These are phyloP conservation scores for Propithecus deckenii DNA, from an alignment of 2,797 vertebrate species.

Conservation along the genomic window DNA sequence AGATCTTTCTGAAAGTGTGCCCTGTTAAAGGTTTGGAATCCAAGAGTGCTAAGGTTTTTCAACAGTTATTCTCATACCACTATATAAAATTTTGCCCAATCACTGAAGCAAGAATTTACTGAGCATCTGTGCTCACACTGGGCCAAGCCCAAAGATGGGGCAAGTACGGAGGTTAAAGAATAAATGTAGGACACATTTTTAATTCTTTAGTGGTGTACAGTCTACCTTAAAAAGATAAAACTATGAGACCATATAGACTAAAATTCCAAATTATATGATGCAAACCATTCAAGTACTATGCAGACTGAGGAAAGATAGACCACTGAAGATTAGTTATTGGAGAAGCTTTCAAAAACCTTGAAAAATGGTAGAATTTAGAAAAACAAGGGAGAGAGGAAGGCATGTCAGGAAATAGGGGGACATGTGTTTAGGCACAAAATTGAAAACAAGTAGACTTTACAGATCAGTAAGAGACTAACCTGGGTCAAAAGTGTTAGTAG, in stretches of 20 bases:
- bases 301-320: neutral
- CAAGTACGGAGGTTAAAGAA: neutral
- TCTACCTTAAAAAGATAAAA: neutral
- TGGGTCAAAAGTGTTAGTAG: neutral
- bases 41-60: slow-evolving; percentile 10
- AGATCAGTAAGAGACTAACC: neutral
- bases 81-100: slow-evolving; percentile 14
- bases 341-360: neutral
- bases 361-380: neutral
- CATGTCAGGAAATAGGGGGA: neutral
- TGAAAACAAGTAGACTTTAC: neutral
- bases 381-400: neutral
- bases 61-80: neutral
- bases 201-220: neutral
- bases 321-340: neutral
- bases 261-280: neutral
- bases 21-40: neutral
- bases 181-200: neutral
- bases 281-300: neutral
- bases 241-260: neutral
- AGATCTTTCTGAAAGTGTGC: slow-evolving; percentile 29
- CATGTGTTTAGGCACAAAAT: neutral
- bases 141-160: neutral
- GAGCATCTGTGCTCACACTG: neutral
- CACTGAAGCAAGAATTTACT: slow-evolving; percentile 11